These are phyloP conservation scores for Oopsacas minuta DNA, from an alignment of 37 sponge, comb jelly and placozoan species.

Conservation along the genomic window DNA sequence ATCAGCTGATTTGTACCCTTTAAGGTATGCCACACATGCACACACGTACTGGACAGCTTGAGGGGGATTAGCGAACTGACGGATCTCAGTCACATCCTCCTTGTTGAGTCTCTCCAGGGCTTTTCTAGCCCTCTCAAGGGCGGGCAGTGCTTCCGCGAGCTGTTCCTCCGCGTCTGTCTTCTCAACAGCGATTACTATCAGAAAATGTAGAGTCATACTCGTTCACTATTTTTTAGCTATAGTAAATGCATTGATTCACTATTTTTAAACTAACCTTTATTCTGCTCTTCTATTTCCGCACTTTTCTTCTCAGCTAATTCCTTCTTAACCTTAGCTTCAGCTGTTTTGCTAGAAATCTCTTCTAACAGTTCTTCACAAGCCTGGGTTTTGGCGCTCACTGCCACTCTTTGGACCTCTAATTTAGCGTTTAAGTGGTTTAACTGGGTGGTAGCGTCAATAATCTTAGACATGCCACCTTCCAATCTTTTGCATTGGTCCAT, in stretches of 20 bases:
- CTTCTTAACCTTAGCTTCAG: conserved; percentile 75
- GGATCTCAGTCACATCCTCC: conserved; percentile 89
- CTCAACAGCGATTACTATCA: conserved; percentile 15
- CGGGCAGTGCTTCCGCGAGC: conserved; percentile 83
- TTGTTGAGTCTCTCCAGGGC: conserved; percentile 86
- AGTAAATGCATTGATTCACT: not conserved
- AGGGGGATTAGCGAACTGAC: conserved; percentile 91
- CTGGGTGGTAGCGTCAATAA: conserved; percentile 79
- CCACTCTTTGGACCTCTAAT: conserved; percentile 88
- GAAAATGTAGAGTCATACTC: not conserved
- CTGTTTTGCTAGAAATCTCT: conserved; percentile 67
- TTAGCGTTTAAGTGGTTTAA: conserved; percentile 82
- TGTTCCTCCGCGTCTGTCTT: conserved; percentile 81
- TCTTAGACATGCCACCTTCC: conserved; percentile 78
- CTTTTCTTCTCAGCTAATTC: conserved; percentile 83
- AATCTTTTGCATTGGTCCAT: conserved; percentile 79
- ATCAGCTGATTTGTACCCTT: conserved; percentile 71
- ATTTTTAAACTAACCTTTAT: conserved; percentile 35
- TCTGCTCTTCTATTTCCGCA: conserved; percentile 93
- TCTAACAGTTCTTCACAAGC: conserved; percentile 78
- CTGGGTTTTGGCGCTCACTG: conserved; percentile 74
- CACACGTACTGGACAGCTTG: conserved; percentile 87
- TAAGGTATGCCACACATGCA: conserved; percentile 77
- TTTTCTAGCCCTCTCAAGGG: conserved; percentile 88
- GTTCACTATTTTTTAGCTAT: not conserved